Base-by-base conservation (phyloP, 2,113 vertebrate species). In the Octodon degus region DNA sequence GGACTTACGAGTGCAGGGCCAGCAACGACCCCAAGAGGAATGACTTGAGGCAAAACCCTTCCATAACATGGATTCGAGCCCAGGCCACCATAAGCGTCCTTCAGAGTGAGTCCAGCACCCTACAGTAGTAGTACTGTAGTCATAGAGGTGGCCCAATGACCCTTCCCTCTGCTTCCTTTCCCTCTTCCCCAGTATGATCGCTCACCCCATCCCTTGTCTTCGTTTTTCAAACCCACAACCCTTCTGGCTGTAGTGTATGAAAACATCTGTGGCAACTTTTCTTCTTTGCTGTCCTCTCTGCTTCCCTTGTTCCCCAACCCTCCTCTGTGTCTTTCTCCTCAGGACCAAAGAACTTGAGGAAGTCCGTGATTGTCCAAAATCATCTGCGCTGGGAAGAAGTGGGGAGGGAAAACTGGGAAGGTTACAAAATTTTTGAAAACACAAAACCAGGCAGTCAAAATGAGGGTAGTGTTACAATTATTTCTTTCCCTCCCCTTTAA, bases 1-100 rank as follows among this genome's bases (percentile, higher is more conserved):
- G 99, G 98, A 99, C 99, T 98, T 99, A 99, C 98, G 99, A 99
- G 99, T 99, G 99, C 98, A 99, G 99, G 98, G 99, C 99, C 97
- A 99, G 99, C 99, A 99, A 99, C 99, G 99, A 99, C 98, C 99
- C 99, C 97, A 99, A 98, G 97, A 99, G 99, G 98, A 99, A 99
- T 99, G 99, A 99, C 98, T 99, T 99, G 98, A 99, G 99, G 98
- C 99, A 99, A 99, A 99, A 99, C 96, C 99, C 99, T 63, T 99
- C 99, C 99, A 99, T 99, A 98, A 99, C 99, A 98, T 99, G 99
- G 99, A 99, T 99, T 98, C 99, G 99, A 96, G 99, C 99, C 98
- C 99, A 99, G 99, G 99, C 99, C 98, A 99, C 99, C 98, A 99
- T 99, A 99, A 99, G 99, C 98, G 99, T 99, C 99, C 99, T 99